Percentiles rank a stretch among this genome's conserved stretches.
phyloP scores from a whole-genome alignment of 2,797 vertebrate species.

The Sebastolobus altivelis region DNA sequence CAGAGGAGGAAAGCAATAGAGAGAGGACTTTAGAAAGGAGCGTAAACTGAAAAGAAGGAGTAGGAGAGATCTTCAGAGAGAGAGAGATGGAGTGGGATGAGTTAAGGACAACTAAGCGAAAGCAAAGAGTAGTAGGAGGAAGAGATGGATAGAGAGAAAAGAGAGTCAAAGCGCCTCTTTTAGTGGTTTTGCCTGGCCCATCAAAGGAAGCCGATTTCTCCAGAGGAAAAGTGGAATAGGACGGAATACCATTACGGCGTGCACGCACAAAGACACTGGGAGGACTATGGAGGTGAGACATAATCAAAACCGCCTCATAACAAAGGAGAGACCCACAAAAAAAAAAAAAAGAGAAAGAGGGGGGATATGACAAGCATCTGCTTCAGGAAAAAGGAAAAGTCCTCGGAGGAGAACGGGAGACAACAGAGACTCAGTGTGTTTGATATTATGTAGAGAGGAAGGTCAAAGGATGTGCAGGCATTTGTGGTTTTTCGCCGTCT shows the following conservation, averaged over 20 bases:
- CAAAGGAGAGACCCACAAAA: conserved; percentile 29
- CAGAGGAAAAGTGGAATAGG: conserved; percentile 56
- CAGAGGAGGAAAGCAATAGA: conserved; percentile 18
- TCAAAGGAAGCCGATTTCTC: conserved; percentile 71
- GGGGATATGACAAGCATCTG: conserved; percentile 49
- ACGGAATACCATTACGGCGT: conserved; percentile 61
- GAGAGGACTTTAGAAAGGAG: conserved; percentile 36
- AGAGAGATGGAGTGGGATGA: conserved; percentile 46
- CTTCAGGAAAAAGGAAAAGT: conserved; percentile 28
- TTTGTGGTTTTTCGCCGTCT: conserved; percentile 37
- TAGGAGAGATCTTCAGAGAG: conserved; percentile 33
- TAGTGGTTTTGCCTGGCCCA: conserved; percentile 54
- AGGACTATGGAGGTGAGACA: conserved; percentile 53
- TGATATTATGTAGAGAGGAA: conserved; percentile 57
- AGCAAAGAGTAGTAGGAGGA: conserved; percentile 32
- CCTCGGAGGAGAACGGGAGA: conserved; percentile 21
- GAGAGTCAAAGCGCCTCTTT: conserved; percentile 67
- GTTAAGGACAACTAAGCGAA: conserved; percentile 50
- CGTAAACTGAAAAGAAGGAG: conserved; percentile 30
- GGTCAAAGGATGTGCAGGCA: conserved; percentile 58
- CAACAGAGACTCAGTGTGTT: conserved; percentile 41
- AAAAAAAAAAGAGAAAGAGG: neutral
- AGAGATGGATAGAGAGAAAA: conserved; percentile 30
- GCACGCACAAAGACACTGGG: conserved; percentile 29
- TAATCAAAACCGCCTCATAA: conserved; percentile 63